Base-by-base conservation (phyloP, 1,140 invertebrate genomes). In the Heliconius nattereri region DNA sequence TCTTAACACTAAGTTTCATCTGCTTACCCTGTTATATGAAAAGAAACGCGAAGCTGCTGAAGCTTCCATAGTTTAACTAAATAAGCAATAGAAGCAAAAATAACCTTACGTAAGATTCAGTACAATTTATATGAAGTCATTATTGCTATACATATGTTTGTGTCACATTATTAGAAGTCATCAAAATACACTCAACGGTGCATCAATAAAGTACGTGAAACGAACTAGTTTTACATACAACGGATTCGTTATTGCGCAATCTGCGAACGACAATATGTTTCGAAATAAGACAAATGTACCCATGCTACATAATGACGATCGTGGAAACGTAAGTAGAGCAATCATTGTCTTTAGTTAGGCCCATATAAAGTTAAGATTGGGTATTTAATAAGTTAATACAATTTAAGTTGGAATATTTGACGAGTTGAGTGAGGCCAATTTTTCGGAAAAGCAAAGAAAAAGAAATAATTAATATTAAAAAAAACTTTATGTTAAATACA, bases 231-330 rank as follows among this genome's bases (percentile, higher is more conserved):
- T 81, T 78, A 52, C 73, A 57, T 78, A 73, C 57, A 60, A 81
- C 80, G 57, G 78, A 78, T 78, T 75, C 49, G 26, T 49, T 40
- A 72, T 81, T 74, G 32, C 72, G 76, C 76, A 78, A 78, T 40
- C 29, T 54, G 60, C 66, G 60, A 81, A 81, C 74, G 72, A 73
- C 73, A 75, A 81, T 78, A 78, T 78, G 75, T 81, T 78, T 75
- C 60, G 71, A 78, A 81, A 81, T 78, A 75, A 45, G 80, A 78
- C 80, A 45, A 78, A 81, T 78, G 76, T 75, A 71, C 77, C 73
- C 40, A 78, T 78, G 78, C 26, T 26, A 78, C 57, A 16, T 72
- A 72, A 76, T 60, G 66, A 49, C 32, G 57, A 79, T 45, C 45
- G n/a, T 71, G 54, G 71, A 74, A 78, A 79, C 57, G 13, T 66